Base-by-base conservation (phyloP, 2,113 vertebrate species). In the Ctenomys sociabilis region DNA sequence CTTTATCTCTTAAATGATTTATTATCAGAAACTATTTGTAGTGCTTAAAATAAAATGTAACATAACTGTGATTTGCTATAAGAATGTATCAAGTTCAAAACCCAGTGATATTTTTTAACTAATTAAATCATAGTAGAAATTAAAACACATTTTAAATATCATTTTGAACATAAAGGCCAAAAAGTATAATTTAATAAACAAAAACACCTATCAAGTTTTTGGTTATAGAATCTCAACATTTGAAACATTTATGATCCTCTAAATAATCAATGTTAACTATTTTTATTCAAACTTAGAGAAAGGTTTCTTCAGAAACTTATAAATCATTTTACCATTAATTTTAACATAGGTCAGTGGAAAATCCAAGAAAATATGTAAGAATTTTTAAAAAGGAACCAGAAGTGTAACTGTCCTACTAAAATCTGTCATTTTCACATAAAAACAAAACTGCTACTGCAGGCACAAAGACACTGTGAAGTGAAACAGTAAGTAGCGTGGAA, bases 1-100 rank as follows among this genome's bases (percentile, higher is more conserved):
- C 30, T 5, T 40, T 5, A 32, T 81, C 10, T 22, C 37, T 40
- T 93, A 87, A 91, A 82, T 40, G 40, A 83, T 85, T 63, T 52
- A 78, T 82, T 83, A 88, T 30, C 57, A 88, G 30, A 77, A 16
- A 77, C 37, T 85, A 91, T 84, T 85, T 84, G 87, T 14, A 87
- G 40, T 63, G 28, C 0, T 90, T 61, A 30, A 90, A 94, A 85
- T 37, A 88, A 3, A 81, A 83, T 45, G 30, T 10, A 52, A 28
- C 5, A 40, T 37, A 85, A 54, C 4, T 85, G 30, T 32, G 1
- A 82, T 85, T 73, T 85, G 70, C 61, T 73, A 28, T 40, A 78
- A 93, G 54, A 94, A 75, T 37, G 1, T 64, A 49, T 96, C 45
- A 3, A 85, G n/a, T 90, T 93, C 70, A 93, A 95, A 89, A 75